phyloP scores from a whole-genome alignment of 1,140 invertebrate genomes.

The Sminthurides bifidus region DNA sequence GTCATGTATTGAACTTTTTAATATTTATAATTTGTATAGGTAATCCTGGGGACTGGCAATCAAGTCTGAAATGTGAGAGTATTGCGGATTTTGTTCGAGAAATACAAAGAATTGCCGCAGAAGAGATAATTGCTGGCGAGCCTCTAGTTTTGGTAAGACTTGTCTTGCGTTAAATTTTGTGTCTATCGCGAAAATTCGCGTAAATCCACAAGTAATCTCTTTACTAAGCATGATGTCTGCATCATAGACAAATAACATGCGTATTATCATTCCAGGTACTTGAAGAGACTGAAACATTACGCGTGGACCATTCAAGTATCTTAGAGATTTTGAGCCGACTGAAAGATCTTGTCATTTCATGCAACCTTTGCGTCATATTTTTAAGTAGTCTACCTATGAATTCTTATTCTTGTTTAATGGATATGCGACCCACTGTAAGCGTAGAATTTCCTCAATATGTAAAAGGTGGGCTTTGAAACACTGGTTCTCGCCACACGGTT shows the following conservation, averaged over 20 bases:
- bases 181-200: background rate
- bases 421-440: background rate
- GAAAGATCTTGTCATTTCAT: background rate
- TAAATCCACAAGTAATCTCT: background rate
- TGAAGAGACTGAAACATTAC: background rate
- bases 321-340: background rate
- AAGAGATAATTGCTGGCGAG: background rate
- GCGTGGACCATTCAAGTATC: background rate
- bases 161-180: too few species aligned
- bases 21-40: background rate
- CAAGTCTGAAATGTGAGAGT: background rate
- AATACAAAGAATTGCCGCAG: background rate
- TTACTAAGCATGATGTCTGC: background rate
- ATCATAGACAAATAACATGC: background rate
- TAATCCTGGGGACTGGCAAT: background rate
- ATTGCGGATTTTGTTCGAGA: background rate
- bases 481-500: too few species aligned
- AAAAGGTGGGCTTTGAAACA: too few species aligned
- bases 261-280: background rate
- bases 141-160: background rate
- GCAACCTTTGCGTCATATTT: constrained; percentile 2
- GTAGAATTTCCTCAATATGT: constrained; percentile 3
- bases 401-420: background rate
- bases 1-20: background rate
- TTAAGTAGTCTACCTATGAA: background rate